These are phyloP conservation scores for Malurus cyaneus DNA, from an alignment of 2,113 vertebrate species.

Conservation along the genomic window DNA sequence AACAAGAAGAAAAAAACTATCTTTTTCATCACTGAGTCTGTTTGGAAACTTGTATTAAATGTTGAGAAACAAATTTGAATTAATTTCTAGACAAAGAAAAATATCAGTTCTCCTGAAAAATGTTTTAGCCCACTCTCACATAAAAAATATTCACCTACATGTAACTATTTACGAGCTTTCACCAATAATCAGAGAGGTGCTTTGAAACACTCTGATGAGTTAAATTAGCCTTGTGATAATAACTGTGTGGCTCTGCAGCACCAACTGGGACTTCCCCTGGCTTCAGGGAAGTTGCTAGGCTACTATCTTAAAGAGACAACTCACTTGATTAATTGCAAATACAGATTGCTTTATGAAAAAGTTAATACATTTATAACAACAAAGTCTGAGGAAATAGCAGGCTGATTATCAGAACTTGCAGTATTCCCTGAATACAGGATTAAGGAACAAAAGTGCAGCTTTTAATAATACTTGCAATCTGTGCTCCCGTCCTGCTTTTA, in stretches of 20 bases:
- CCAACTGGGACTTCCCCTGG: slow-evolving; percentile 57
- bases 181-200: slow-evolving; percentile 23
- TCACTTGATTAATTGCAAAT: slow-evolving; percentile 78
- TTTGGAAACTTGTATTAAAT: neutral
- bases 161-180: neutral
- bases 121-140: neutral
- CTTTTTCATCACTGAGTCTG: neutral
- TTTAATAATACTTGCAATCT: slow-evolving; percentile 31
- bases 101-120: neutral
- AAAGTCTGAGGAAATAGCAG: slow-evolving; percentile 51
- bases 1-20: neutral
- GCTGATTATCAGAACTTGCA: slow-evolving; percentile 67
- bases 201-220: slow-evolving; percentile 53
- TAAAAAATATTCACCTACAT: neutral
- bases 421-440: slow-evolving; percentile 59
- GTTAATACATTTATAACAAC: slow-evolving; percentile 69
- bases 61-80: neutral
- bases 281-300: slow-evolving; percentile 72
- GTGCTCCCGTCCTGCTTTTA: neutral
- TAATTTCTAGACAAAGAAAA: neutral
- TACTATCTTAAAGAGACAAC: slow-evolving; percentile 75
- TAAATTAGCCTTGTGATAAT: slow-evolving; percentile 63
- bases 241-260: slow-evolving; percentile 34
- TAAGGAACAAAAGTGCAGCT: slow-evolving; percentile 40
- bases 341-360: slow-evolving; percentile 63